Conservation (phyloP, 2,888 invertebrate genomes). For the Xanthorhoe designata region DNA sequence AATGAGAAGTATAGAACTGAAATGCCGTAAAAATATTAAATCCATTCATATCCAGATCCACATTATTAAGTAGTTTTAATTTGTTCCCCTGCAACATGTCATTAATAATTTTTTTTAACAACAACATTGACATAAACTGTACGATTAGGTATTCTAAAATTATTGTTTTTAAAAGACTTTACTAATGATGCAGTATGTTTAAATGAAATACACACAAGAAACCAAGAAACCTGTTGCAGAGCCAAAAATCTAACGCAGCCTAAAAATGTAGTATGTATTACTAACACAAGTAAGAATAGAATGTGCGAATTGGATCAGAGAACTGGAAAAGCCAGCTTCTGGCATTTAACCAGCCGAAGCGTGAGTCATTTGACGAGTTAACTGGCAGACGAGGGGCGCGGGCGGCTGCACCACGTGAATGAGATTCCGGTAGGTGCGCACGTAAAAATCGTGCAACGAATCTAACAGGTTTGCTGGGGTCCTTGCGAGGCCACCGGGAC, state of each 20-base stretch:
- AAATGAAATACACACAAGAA: not conserved
- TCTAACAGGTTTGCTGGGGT: constrained; percentile 86
- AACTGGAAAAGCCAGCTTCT: constrained; percentile 84
- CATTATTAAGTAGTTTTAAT: too few relatives aligned
- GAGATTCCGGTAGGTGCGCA: constrained; percentile 85
- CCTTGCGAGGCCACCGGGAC: constrained; percentile 85
- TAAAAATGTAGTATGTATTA: constrained; percentile 43
- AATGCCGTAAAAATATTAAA: not conserved
- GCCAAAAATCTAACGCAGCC: constrained; percentile 28
- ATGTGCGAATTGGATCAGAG: constrained; percentile 79
- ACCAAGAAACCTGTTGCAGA: constrained; percentile 19
- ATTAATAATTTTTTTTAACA: not conserved
- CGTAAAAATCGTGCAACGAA: constrained; percentile 86
- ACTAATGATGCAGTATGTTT: not conserved
- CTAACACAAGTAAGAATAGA: constrained; percentile 64
- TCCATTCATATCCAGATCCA: too few relatives aligned
- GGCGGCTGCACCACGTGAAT: constrained; percentile 80
- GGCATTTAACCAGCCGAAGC: constrained; percentile 79
- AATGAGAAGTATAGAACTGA: too few relatives aligned
- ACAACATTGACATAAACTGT: not conserved
- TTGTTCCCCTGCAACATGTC: too few relatives aligned
- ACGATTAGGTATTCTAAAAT: not conserved
- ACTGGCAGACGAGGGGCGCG: constrained; percentile 70
- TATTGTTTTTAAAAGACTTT: not conserved
- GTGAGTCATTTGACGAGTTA: constrained; percentile 85